Evolutionary conservation across 2,113 vertebrate species (phyloP).

Genomic region (Plecotus auritus): DNA sequence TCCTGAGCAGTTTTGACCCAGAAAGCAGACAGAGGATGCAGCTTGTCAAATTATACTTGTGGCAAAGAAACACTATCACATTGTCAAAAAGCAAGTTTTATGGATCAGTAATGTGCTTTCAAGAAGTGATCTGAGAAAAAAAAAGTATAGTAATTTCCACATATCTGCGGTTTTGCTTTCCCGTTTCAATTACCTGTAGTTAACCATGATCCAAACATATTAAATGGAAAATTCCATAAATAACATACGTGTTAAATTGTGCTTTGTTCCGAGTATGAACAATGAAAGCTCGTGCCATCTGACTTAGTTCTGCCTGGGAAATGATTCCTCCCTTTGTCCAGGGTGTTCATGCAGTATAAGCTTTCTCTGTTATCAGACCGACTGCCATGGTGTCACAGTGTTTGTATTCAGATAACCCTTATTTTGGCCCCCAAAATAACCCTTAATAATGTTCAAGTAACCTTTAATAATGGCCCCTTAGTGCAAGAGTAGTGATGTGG

Average conservation of each 20-base stretch:
- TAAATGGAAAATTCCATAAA: background rate
- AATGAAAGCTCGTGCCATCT: background rate
- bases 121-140: background rate
- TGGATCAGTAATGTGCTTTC: background rate
- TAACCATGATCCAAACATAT: background rate
- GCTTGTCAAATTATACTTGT: background rate
- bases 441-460: background rate
- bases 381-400: background rate
- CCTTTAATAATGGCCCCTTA: background rate
- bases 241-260: background rate
- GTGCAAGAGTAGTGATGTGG: background rate
- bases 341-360: background rate
- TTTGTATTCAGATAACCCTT: background rate
- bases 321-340: background rate
- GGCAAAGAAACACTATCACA: background rate
- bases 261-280: background rate
- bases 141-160: background rate
- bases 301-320: background rate
- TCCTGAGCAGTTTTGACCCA: background rate
- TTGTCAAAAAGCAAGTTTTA: background rate
- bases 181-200: background rate
- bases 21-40: slow-evolving; percentile 3
- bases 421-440: background rate
- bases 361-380: background rate
- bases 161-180: background rate